phyloP scores from a whole-genome alignment of 30 jellyfish, hydroid and myxozoan species.

The Aurelia coerulea region DNA sequence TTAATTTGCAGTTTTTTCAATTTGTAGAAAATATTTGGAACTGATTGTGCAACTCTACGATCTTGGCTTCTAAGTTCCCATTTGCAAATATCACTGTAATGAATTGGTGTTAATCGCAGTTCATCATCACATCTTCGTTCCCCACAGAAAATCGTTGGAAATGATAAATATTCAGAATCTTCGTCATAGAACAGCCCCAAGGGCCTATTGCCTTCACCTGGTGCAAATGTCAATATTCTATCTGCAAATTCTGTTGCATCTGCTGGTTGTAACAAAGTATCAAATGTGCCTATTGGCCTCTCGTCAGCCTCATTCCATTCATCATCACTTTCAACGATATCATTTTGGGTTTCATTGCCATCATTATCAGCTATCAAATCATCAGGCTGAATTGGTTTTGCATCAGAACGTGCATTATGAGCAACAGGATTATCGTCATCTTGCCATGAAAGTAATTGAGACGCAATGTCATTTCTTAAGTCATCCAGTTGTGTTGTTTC shows the following conservation, averaged over 20 bases:
- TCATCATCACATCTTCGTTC: no score
- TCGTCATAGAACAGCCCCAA: constrained; percentile 12
- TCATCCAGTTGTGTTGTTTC: not conserved
- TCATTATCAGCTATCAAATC: not conserved
- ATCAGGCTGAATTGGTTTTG: no score
- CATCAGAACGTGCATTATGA: no score
- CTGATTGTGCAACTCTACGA: no score
- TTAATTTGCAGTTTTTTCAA: constrained; percentile 10
- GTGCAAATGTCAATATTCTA: constrained; percentile 2
- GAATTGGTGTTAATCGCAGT: no score
- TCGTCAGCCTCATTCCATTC: constrained; percentile 32
- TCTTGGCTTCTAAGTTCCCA: no score
- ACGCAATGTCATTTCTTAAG: no score
- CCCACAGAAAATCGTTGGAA: no score
- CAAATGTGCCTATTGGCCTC: constrained; percentile 13
- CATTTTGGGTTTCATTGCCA: not conserved
- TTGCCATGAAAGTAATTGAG: no score
- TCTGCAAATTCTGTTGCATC: not conserved
- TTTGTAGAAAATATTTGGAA: no score
- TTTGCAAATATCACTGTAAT: no score
- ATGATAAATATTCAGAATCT: constrained; percentile 32
- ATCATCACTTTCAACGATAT: not conserved
- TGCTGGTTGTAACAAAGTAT: constrained; percentile 21
- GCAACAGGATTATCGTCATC: no score
- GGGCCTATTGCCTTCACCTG: constrained; percentile 54